A percentile compares a stretch with the other conserved stretches of the same genome.
Conservation (phyloP, 1,140 invertebrate species). For the Drosophila kikkawai region DNA sequence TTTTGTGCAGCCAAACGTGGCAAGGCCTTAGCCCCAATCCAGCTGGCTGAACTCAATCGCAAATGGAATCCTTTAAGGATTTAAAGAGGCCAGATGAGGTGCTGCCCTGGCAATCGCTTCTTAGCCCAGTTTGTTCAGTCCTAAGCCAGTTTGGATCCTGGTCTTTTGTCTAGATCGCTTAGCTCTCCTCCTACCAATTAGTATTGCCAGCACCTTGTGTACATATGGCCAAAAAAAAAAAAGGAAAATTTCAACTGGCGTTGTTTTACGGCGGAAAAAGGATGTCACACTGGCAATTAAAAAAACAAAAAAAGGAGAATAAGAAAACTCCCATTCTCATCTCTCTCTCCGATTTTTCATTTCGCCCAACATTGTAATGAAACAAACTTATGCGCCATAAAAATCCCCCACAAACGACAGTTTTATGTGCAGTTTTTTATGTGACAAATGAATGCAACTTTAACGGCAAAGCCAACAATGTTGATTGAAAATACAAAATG, state of each 20-base stretch:
- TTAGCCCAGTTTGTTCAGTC: slow-evolving; percentile 26
- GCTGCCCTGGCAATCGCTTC: slow-evolving; percentile 12
- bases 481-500: slow-evolving; percentile 11
- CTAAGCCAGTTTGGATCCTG: slow-evolving; percentile 9
- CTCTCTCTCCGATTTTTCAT: slow-evolving; percentile 16
- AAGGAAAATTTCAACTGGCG: not conserved
- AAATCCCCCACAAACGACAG: slow-evolving; percentile 18
- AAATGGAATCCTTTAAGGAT: slow-evolving; percentile 35
- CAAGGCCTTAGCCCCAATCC: slow-evolving; percentile 50
- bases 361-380: slow-evolving; percentile 33
- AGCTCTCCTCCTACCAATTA: slow-evolving; percentile 8
- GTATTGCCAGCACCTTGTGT: not conserved
- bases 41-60: slow-evolving; percentile 43
- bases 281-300: slow-evolving; percentile 43
- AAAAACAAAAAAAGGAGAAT: not conserved
- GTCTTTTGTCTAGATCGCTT: slow-evolving; percentile 1
- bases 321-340: not conserved
- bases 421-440: slow-evolving; percentile 36
- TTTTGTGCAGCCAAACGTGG: slow-evolving; percentile 37
- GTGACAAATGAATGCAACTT: slow-evolving; percentile 26
- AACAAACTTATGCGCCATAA: slow-evolving; percentile 39
- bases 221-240: not conserved
- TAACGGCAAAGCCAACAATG: slow-evolving; percentile 12
- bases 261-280: slow-evolving; percentile 12
- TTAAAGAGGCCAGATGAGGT: slow-evolving; percentile 17